Evolutionary conservation across 1,140 invertebrate species (phyloP), one percentile per base, ranked within the genome.

Genomic region (Kradibia gibbosae): DNA sequence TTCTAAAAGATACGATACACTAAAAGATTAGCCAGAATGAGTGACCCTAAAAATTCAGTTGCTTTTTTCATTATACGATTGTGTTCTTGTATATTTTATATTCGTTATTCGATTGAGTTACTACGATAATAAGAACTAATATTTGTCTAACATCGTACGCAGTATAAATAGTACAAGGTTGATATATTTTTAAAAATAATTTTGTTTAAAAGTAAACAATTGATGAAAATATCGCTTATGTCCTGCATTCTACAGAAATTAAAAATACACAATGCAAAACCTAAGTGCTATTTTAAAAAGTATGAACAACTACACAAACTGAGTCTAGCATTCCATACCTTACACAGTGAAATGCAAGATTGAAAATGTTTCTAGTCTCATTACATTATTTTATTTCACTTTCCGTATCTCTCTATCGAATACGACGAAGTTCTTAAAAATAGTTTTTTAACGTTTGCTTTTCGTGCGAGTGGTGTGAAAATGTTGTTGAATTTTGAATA

Each of bases 311-410:
- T 65, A 71, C 62, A 67, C 36, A 72, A 60, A n/a, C 83, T 86
- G 84, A 82, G 75, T 78, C 83, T 85, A 85, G 78, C 62, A 78
- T 82, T 78, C 73, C 60, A 82, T 84, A 85, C 67, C 67, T 84
- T 81, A 86, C 82, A 86, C 81, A 79, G 82, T 84, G 83, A 83
- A 82, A 79, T 82, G 82, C 85, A 79, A 86, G 83, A 83, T 84
- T 80, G 81, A 71, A 81, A 86, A 84, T 81, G n/a, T n/a, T n/a
- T n/a, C n/a, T n/a, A n/a, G n/a, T n/a, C n/a, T n/a, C n/a, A n/a
- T n/a, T n/a, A n/a, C n/a, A n/a, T n/a, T n/a, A n/a, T n/a, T n/a
- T n/a, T n/a, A n/a, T n/a, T n/a, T n/a, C n/a, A n/a, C n/a, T n/a
- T n/a, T n/a, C n/a, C n/a, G n/a, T n/a, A n/a, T n/a, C n/a, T n/a